Percentiles rank a stretch among this genome's conserved stretches.
Evolutionary conservation across 2,888 invertebrate genomes (phyloP).

Genomic region (Ellobium chinense): DNA sequence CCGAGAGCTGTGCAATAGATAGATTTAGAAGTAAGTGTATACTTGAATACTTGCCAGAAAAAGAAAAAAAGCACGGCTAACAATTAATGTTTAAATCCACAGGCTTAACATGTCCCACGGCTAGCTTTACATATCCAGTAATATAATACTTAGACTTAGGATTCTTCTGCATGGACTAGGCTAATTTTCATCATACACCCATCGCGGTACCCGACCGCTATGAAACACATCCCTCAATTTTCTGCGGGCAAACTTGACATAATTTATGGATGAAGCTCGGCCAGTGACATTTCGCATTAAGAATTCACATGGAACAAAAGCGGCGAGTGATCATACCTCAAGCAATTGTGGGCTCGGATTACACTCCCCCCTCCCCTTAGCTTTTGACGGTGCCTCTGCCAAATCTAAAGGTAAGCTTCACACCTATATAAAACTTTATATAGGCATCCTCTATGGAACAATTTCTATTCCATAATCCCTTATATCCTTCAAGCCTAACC

Average conservation of each 20-base stretch:
- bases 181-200: background rate
- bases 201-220: background rate
- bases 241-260: background rate
- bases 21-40: no score
- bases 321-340: background rate
- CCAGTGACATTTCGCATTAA: slow-evolving; percentile 1
- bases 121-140: background rate
- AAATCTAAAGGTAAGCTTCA: background rate
- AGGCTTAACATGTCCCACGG: no score
- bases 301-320: background rate
- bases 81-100: no score
- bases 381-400: background rate
- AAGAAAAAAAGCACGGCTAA: no score
- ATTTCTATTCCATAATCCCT: no score
- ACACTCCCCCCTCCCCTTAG: background rate
- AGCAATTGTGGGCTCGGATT: slow-evolving; percentile 6
- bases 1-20: no score
- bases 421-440: no score
- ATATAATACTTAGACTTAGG: background rate
- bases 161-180: background rate
- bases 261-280: background rate
- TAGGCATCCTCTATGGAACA: no score
- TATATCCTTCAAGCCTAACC: no score
- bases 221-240: background rate
- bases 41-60: no score